Evolutionary conservation across 2,888 invertebrate species (phyloP), one percentile per base, ranked within the genome.

Genomic region (Xanthia icteritia): DNA sequence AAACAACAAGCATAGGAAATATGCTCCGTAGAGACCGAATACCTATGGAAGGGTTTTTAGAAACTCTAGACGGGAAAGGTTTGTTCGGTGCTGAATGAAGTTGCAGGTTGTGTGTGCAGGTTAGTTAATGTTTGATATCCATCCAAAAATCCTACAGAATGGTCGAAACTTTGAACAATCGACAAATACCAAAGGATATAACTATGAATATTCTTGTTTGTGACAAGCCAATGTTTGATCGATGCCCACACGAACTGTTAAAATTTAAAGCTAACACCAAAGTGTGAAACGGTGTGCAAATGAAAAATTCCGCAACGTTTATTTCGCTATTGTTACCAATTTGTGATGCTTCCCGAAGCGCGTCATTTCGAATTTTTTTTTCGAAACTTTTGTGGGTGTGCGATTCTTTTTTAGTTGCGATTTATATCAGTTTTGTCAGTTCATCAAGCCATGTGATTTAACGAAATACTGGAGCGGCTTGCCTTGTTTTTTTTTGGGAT

Each of bases 231-330:
- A 89, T 93, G 90, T 94, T 94, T 93, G 93, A 92, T 90, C 90
- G 83, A 78, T 76, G 74, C 68, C 91, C 89, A 89, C 89, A 82
- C 76, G 79, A 85, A 87, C 76, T 86, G 89, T 90, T 90, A 92
- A 94, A 94, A 94, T 93, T 92, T 91, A 92, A 93, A 93, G 92
- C 94, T 90, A 94, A 94, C 94, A 93, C 90, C 85, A 90, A 88
- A 94, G 94, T 95, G 95, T 94, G 95, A 95, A 95, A 92, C 94
- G 92, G 90, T 91, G 93, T 92, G 93, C 94, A 94, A 95, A 95
- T 95, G 95, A 95, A 95, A 95, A 94, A 93, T 94, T 95, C 93
- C 93, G 90, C 92, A 88, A 89, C 92, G 92, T 92, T 94, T 94
- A 94, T 94, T 94, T 93, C 89, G 91, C 94, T 93, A 94, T 95